Evolutionary conservation across 2,888 invertebrate genomes (phyloP).

Genomic region (Phengaris alcon): DNA sequence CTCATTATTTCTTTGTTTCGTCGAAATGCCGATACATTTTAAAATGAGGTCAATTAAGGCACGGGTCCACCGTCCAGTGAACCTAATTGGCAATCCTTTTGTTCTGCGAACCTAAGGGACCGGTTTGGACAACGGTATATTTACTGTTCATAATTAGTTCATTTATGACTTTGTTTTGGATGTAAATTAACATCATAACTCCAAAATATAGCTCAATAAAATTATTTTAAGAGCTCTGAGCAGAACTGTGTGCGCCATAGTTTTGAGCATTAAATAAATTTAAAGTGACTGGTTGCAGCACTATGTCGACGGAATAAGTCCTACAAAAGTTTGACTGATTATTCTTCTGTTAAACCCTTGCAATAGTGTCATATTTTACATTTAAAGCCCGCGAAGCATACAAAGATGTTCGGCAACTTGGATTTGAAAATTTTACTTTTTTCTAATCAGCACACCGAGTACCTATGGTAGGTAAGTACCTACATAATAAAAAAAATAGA

Average conservation of each 20-base stretch:
- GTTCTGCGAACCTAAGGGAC: not conserved
- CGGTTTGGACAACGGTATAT: conserved; percentile 4
- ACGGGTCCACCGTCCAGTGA: not conserved
- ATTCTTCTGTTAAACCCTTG: too few relatives aligned
- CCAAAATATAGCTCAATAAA: not conserved
- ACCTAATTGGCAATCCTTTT: conserved; percentile 6
- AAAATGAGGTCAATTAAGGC: not conserved
- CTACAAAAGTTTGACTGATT: too few relatives aligned
- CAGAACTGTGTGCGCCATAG: not conserved
- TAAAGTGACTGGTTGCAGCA: too few relatives aligned
- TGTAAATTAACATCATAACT: not conserved
- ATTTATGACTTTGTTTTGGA: not conserved
- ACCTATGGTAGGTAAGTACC: too few relatives aligned
- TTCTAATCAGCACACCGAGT: too few relatives aligned
- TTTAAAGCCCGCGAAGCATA: too few relatives aligned
- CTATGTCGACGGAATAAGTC: too few relatives aligned
- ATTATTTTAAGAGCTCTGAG: not conserved
- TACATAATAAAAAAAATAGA: too few relatives aligned
- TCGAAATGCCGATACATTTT: not conserved
- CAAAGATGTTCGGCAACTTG: too few relatives aligned
- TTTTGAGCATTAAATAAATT: too few relatives aligned
- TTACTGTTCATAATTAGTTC: not conserved
- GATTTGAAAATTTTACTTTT: too few relatives aligned
- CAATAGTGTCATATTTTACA: too few relatives aligned
- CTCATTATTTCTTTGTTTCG: not conserved